Percentiles rank a stretch among this genome's conserved stretches.
Evolutionary conservation across 2,797 vertebrate species (phyloP).

Genomic region (Poecilia picta): DNA sequence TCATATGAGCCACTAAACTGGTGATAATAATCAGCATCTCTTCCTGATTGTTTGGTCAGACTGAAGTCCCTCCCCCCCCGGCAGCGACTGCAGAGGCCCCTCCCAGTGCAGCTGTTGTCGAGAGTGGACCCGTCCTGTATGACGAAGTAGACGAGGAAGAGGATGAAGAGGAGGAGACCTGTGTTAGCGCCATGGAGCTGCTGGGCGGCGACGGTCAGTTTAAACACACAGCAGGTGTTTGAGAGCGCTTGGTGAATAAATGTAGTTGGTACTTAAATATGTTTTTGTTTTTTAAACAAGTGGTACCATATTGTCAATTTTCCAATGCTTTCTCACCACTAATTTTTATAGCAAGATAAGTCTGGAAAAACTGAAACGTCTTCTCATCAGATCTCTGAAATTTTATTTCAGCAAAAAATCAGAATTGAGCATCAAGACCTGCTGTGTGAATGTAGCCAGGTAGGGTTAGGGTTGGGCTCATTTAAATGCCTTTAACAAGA

Average conservation of each 20-base stretch:
- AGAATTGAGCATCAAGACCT: too few species aligned
- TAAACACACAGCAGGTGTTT: neutral
- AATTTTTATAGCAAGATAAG: neutral
- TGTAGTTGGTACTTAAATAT: neutral
- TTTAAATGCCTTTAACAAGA: neutral
- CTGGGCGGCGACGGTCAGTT: constrained; percentile 87
- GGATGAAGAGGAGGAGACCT: constrained; percentile 90
- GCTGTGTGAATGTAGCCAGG: too few species aligned
- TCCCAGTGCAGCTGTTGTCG: constrained; percentile 80
- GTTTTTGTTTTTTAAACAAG: neutral
- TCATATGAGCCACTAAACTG: neutral
- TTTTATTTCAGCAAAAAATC: too few species aligned
- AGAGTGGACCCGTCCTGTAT: constrained; percentile 91
- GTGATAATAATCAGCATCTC: neutral
- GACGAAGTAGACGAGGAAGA: constrained; percentile 90
- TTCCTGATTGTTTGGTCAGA: constrained; percentile 39
- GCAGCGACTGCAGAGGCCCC: constrained; percentile 18
- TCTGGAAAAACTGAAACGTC: neutral
- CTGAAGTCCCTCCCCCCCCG: constrained; percentile 20
- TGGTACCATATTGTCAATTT: neutral
- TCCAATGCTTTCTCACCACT: neutral
- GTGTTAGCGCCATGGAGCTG: constrained; percentile 92
- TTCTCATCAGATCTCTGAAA: neutral
- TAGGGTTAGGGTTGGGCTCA: too few species aligned
- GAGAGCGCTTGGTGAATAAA: neutral